A percentile compares a stretch with the other conserved stretches of the same genome.
Evolutionary conservation across 2,888 invertebrate species (phyloP).

Genomic region (Yponomeuta plumbellus): DNA sequence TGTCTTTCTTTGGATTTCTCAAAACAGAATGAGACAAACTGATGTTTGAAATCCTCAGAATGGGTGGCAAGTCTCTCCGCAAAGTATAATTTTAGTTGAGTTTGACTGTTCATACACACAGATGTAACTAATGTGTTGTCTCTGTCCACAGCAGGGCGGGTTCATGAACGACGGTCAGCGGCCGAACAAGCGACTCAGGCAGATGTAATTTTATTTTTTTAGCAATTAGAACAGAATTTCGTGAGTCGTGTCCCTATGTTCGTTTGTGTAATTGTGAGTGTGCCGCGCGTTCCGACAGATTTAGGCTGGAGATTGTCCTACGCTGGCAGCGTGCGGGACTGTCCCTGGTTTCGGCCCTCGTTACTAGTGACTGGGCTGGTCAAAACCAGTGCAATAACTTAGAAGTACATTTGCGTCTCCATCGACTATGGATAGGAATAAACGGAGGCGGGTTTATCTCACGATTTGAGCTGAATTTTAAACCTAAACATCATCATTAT

Average conservation of each 20-base stretch:
- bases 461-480: no score
- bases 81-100: no score
- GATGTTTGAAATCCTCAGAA: no score
- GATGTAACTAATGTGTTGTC: neutral
- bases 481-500: no score
- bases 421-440: neutral
- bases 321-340: neutral
- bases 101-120: neutral
- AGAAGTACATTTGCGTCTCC: neutral
- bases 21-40: no score
- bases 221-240: constrained; percentile 26
- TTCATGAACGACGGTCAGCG: constrained; percentile 73
- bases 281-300: constrained; percentile 40
- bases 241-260: constrained; percentile 45
- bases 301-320: neutral
- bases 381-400: neutral
- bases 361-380: neutral
- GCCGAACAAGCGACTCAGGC: constrained; percentile 70
- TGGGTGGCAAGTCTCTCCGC: no score
- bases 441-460: no score
- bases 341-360: neutral
- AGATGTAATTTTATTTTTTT: constrained; percentile 50
- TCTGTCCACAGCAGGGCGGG: constrained; percentile 47
- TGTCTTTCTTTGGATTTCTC: no score
- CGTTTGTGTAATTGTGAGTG: constrained; percentile 48